These are phyloP conservation scores for Dastarcus helophoroides DNA, from an alignment of 2,888 invertebrate species.

Conservation along the genomic window DNA sequence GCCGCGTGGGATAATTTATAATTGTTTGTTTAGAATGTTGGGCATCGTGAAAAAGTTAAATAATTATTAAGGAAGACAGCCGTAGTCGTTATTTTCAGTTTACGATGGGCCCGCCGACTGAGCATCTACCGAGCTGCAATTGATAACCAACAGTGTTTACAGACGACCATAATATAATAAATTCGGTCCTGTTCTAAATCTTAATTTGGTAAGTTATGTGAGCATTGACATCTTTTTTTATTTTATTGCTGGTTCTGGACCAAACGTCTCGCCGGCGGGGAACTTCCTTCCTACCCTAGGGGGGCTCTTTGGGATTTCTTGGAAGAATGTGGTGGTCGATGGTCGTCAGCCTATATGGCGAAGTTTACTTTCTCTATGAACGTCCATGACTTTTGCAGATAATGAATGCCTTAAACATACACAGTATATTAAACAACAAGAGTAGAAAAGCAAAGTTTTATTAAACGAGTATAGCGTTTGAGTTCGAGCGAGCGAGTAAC, in stretches of 20 bases:
- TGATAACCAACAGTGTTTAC: constrained; percentile 35
- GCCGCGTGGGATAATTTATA: constrained; percentile 22
- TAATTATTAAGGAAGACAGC: constrained; percentile 34
- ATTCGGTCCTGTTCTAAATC: constrained; percentile 25
- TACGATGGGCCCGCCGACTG: constrained; percentile 22
- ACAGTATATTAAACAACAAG: too few relatives aligned
- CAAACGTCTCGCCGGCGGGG: constrained; percentile 19
- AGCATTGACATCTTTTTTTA: constrained; percentile 29
- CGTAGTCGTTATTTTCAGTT: constrained; percentile 28
- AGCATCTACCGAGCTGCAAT: constrained; percentile 28
- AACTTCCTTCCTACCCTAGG: constrained; percentile 25
- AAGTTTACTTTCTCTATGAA: too few relatives aligned
- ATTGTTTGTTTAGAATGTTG: neutral
- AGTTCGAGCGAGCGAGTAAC: too few relatives aligned
- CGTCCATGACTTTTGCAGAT: too few relatives aligned
- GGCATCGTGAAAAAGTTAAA: constrained; percentile 26
- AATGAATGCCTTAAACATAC: too few relatives aligned
- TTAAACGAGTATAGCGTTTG: too few relatives aligned
- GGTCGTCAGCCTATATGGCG: too few relatives aligned
- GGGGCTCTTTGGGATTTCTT: too few relatives aligned
- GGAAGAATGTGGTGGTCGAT: too few relatives aligned
- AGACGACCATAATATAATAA: constrained; percentile 21
- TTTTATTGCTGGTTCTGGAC: constrained; percentile 30
- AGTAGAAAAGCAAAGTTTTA: too few relatives aligned
- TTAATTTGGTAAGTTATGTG: constrained; percentile 28